phyloP scores from a whole-genome alignment of 2,797 vertebrate genomes.

The Dipus sagitta region DNA sequence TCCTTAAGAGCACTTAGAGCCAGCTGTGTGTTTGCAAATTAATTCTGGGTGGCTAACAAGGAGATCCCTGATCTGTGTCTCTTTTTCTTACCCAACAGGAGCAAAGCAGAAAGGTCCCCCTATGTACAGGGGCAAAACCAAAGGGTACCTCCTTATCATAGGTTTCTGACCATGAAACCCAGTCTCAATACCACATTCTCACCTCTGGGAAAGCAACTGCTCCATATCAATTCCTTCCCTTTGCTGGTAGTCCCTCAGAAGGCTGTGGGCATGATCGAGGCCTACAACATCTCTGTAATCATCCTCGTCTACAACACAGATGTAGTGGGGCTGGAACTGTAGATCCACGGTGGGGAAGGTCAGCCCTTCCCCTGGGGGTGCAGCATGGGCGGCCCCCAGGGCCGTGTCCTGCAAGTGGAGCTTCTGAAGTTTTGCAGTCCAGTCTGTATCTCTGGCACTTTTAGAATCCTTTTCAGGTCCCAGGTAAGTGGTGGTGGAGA shows the following conservation, averaged over 20 bases:
- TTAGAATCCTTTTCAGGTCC: background rate
- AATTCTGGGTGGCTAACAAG: background rate
- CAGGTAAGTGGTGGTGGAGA: background rate
- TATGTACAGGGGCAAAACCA: background rate
- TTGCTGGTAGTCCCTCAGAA: constrained; percentile 93
- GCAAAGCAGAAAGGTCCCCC: background rate
- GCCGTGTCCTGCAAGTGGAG: constrained; percentile 86
- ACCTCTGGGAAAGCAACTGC: constrained; percentile 84
- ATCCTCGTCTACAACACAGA: constrained; percentile 93
- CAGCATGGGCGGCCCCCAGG: rapidly evolving
- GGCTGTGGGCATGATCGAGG: constrained; percentile 88
- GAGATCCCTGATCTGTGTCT: background rate
- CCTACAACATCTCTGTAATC: constrained; percentile 87
- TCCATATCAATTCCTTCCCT: constrained; percentile 88
- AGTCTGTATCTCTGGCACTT: constrained; percentile 77
- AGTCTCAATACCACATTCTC: background rate
- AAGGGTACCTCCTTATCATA: background rate
- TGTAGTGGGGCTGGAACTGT: constrained; percentile 91
- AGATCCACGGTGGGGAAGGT: constrained; percentile 11
- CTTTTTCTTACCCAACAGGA: background rate
- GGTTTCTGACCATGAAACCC: background rate
- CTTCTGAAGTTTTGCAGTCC: constrained; percentile 86
- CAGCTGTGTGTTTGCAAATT: background rate
- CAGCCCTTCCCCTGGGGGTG: background rate
- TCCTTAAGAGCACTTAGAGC: background rate